Evolutionary conservation across 2,888 invertebrate species (phyloP).

Genomic region (Calliphora vomitoria): DNA sequence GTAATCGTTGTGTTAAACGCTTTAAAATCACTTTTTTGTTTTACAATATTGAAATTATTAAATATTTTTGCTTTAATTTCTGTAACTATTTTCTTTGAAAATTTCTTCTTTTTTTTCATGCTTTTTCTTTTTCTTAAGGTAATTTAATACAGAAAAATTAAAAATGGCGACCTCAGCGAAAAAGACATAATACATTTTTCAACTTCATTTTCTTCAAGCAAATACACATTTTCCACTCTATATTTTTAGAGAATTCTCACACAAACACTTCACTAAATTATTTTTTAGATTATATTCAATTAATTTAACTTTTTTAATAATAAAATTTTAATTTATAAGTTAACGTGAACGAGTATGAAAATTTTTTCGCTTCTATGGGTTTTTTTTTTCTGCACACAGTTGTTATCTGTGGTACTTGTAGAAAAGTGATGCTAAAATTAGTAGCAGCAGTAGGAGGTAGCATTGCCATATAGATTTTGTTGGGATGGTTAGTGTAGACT

Average conservation of each 20-base stretch:
- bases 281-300: constrained; percentile 2
- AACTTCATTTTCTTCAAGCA: constrained; percentile 4
- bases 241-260: not conserved
- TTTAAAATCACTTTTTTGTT: constrained; percentile 5
- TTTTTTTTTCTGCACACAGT: constrained; percentile 40
- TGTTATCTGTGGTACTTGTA: constrained; percentile 7
- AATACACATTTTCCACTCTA: constrained; percentile 26
- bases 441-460: not conserved
- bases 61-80: constrained; percentile 5
- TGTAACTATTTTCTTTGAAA: constrained; percentile 41
- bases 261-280: constrained; percentile 17
- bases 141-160: constrained; percentile 70
- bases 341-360: constrained; percentile 49
- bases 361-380: constrained; percentile 44
- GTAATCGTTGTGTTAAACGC: not conserved
- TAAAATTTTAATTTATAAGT: constrained; percentile 37
- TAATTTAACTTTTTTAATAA: constrained; percentile 31
- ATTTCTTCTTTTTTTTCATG: constrained; percentile 60
- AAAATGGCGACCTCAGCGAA: constrained; percentile 64
- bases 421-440: constrained; percentile 23
- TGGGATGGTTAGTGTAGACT: not conserved
- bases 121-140: constrained; percentile 58
- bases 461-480: no score
- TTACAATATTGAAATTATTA: constrained; percentile 1
- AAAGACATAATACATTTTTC: constrained; percentile 32